phyloP scores from a whole-genome alignment of 2,888 invertebrate genomes.

The Rhogogaster chlorosoma region DNA sequence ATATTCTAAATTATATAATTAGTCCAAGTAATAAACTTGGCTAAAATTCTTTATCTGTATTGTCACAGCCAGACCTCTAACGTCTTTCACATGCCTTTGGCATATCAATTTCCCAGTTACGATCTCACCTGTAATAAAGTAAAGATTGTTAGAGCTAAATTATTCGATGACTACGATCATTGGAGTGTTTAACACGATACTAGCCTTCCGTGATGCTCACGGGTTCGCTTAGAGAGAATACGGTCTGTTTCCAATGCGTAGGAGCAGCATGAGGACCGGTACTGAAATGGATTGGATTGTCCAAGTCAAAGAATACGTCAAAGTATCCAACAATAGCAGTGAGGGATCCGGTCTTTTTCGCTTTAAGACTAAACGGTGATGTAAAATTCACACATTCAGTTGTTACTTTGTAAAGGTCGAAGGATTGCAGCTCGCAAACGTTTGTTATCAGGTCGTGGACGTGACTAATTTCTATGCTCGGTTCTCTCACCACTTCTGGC shows the following conservation, averaged over 20 bases:
- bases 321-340: conserved; percentile 95
- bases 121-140: conserved; percentile 79
- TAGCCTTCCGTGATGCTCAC: conserved; percentile 85
- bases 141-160: conserved; percentile 1
- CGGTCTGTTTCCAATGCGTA: conserved; percentile 98
- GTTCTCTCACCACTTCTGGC: conserved; percentile 89
- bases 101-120: conserved; percentile 87
- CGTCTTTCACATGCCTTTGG: conserved; percentile 86
- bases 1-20: conserved; percentile 51
- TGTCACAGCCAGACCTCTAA: conserved; percentile 86
- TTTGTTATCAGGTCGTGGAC: conserved; percentile 72
- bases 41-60: conserved; percentile 80
- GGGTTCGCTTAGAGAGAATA: conserved; percentile 90
- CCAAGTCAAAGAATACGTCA: conserved; percentile 88
- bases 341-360: conserved; percentile 83
- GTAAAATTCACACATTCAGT: conserved; percentile 86
- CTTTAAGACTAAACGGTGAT: conserved; percentile 84
- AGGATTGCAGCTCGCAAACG: conserved; percentile 71
- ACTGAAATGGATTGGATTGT: conserved; percentile 84
- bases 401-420: conserved; percentile 89
- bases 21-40: conserved; percentile 74
- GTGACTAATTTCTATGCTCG: conserved; percentile 82
- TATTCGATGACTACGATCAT: neutral
- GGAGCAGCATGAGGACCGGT: conserved; percentile 87
- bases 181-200: conserved; percentile 1